phyloP scores from a whole-genome alignment of 2,888 invertebrate species.

The Polyommatus icarus region DNA sequence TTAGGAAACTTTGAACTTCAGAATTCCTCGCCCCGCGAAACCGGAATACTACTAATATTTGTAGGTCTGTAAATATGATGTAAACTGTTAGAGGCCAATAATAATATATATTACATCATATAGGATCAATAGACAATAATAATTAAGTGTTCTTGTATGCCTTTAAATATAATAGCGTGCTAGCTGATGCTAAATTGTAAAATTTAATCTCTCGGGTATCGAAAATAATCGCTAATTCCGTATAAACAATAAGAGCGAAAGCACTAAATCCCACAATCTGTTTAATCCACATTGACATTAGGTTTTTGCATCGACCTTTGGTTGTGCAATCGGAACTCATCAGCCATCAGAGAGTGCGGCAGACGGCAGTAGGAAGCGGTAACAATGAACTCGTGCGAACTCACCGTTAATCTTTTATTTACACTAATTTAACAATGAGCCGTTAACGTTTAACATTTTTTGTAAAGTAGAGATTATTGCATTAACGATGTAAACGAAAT shows the following conservation, averaged over 20 bases:
- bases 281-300: constrained; percentile 24
- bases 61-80: no score
- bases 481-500: background rate
- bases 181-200: background rate
- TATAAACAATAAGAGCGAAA: background rate
- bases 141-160: no score
- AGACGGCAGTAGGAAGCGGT: constrained; percentile 27
- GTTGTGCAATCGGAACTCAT: constrained; percentile 33
- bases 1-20: background rate
- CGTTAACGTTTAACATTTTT: constrained; percentile 1
- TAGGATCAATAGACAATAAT: no score
- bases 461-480: background rate
- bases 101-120: no score
- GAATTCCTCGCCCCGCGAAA: background rate
- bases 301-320: constrained; percentile 29
- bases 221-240: background rate
- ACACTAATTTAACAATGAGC: constrained; percentile 15
- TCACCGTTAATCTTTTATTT: constrained; percentile 19
- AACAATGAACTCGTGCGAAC: constrained; percentile 36
- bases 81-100: no score
- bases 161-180: no score
- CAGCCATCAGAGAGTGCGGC: constrained; percentile 52
- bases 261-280: background rate
- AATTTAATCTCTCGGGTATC: background rate
- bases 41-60: no score